Conservation (phyloP, 2,888 invertebrate genomes). For the Sussaba pulchella region DNA sequence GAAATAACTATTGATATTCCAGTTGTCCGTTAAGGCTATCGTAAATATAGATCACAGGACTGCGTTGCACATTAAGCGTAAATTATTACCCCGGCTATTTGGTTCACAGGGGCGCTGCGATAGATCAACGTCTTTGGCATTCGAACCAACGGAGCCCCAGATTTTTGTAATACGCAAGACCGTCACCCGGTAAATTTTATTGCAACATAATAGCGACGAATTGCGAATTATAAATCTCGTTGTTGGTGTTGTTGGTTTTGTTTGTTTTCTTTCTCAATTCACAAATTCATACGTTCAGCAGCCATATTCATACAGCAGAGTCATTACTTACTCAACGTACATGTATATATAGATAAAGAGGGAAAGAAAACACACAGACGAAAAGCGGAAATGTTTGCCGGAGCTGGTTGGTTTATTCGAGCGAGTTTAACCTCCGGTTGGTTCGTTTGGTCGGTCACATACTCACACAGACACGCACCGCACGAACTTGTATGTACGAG, state of each 20-base stretch:
- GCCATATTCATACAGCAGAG: constrained; percentile 18
- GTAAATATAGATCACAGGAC: constrained; percentile 1
- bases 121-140: constrained; percentile 1
- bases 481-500: constrained; percentile 4
- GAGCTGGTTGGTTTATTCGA: constrained; percentile 50
- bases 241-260: neutral
- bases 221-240: constrained; percentile 1
- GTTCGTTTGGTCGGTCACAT: constrained; percentile 16
- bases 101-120: neutral
- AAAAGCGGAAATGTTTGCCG: constrained; percentile 53
- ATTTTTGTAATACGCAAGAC: neutral
- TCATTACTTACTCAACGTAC: constrained; percentile 33
- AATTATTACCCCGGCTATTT: neutral
- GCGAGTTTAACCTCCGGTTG: constrained; percentile 58
- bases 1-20: neutral
- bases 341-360: constrained; percentile 15
- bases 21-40: constrained; percentile 9
- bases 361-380: constrained; percentile 24
- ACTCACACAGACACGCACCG: constrained; percentile 5
- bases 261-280: neutral
- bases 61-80: neutral
- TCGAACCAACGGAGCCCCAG: neutral
- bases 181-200: constrained; percentile 2
- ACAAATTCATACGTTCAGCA: constrained; percentile 7
- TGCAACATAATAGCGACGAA: constrained; percentile 10